These are phyloP conservation scores for Kryphioiulus occultus DNA, from an alignment of 2,888 invertebrate genomes.

Conservation along the genomic window DNA sequence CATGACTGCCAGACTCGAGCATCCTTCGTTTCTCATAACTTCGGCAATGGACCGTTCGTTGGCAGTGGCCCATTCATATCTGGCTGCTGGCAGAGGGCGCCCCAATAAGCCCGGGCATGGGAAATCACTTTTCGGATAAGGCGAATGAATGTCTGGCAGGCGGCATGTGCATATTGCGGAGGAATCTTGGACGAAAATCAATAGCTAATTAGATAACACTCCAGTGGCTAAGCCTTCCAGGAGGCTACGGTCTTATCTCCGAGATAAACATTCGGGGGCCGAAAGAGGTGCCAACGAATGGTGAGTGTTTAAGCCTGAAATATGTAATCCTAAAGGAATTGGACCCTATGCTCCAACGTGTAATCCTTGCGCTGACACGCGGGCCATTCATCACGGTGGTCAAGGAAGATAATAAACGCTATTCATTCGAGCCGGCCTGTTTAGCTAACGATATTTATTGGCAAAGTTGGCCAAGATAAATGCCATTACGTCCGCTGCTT, in stretches of 20 bases:
- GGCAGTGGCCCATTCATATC: conserved; percentile 1
- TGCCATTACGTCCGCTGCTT: neutral
- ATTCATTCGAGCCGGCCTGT: neutral
- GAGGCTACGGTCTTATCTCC: neutral
- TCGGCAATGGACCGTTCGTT: neutral
- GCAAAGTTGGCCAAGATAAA: neutral
- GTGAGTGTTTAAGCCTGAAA: conserved; percentile 1
- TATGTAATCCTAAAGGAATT: conserved; percentile 26
- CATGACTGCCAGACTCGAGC: neutral
- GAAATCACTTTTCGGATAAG: neutral
- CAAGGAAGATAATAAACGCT: neutral
- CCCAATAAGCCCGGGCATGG: neutral
- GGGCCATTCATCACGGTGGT: conserved; percentile 11
- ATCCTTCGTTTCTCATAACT: neutral
- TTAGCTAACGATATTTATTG: neutral
- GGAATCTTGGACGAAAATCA: neutral
- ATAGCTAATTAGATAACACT: conserved; percentile 22
- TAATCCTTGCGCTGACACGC: neutral
- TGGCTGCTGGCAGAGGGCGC: neutral
- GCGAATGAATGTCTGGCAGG: neutral
- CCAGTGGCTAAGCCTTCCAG: conserved; percentile 6
- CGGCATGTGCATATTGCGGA: neutral
- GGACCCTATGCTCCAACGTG: neutral
- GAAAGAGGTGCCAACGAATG: neutral
- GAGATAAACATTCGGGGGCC: neutral